Percentiles rank a stretch among this genome's conserved stretches.
phyloP scores from a whole-genome alignment of 1,140 invertebrate species.

The Formica selysi region DNA sequence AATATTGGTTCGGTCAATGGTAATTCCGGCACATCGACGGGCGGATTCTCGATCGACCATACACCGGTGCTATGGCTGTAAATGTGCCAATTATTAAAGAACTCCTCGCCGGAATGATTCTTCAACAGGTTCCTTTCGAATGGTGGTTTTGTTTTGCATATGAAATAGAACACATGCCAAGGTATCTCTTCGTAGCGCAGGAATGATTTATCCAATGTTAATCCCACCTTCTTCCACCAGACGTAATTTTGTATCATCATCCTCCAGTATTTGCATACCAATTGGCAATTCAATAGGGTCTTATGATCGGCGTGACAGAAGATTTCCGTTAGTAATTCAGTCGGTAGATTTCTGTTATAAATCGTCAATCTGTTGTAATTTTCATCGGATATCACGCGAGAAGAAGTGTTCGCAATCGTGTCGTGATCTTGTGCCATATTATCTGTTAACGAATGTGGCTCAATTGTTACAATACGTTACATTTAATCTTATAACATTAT shows the following conservation, averaged over 20 bases:
- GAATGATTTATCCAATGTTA: constrained; percentile 67
- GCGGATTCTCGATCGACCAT: constrained; percentile 75
- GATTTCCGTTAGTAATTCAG: constrained; percentile 80
- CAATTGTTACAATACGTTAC: not conserved
- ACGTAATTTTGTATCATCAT: constrained; percentile 79
- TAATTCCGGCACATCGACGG: constrained; percentile 78
- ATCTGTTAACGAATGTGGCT: not conserved
- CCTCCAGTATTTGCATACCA: constrained; percentile 85
- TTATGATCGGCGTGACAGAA: constrained; percentile 78
- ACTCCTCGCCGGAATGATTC: constrained; percentile 79
- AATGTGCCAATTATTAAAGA: no score
- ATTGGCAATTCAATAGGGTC: constrained; percentile 80
- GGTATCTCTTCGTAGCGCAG: constrained; percentile 71
- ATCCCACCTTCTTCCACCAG: constrained; percentile 83
- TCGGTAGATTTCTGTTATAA: constrained; percentile 79
- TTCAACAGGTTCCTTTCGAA: constrained; percentile 84
- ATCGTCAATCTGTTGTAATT: constrained; percentile 82
- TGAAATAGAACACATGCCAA: constrained; percentile 80
- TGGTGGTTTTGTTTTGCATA: constrained; percentile 80
- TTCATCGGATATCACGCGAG: constrained; percentile 74
- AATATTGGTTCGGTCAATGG: constrained; percentile 74
- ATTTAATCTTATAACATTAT: no score
- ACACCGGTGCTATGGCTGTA: no score
- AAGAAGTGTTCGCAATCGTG: not conserved
- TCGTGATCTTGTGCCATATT: constrained; percentile 72